A percentile compares a stretch with the other conserved stretches of the same genome.
Conservation (phyloP, 2,113 vertebrate genomes). For the Scomber colias region DNA sequence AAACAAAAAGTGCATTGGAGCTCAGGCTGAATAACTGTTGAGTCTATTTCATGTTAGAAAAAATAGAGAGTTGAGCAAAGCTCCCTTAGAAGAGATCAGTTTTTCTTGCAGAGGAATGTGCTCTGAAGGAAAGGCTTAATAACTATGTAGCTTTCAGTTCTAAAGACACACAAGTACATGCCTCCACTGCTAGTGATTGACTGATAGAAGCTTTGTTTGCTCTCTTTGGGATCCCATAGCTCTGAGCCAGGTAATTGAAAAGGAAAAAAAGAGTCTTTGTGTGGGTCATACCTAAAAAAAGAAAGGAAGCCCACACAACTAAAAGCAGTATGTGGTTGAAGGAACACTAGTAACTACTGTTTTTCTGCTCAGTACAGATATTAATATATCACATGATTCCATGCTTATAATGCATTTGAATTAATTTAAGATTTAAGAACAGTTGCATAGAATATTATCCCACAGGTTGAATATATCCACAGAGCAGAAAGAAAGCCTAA, state of each 20-base stretch:
- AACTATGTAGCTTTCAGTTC: constrained; percentile 54
- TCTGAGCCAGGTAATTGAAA: constrained; percentile 67
- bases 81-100: constrained; percentile 47
- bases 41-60: constrained; percentile 35
- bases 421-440: constrained; percentile 25
- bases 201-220: constrained; percentile 71
- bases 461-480: constrained; percentile 47
- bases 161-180: constrained; percentile 59
- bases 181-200: constrained; percentile 59
- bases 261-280: constrained; percentile 44
- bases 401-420: constrained; percentile 41
- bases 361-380: constrained; percentile 20
- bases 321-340: constrained; percentile 21
- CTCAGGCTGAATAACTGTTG: constrained; percentile 18
- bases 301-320: constrained; percentile 36
- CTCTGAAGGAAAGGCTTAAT: constrained; percentile 59
- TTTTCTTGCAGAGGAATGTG: constrained; percentile 33
- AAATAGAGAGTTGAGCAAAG: constrained; percentile 40
- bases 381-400: constrained; percentile 23
- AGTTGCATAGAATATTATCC: constrained; percentile 34
- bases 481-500: constrained; percentile 44
- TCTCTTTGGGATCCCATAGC: constrained; percentile 55
- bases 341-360: constrained; percentile 8
- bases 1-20: constrained; percentile 26
- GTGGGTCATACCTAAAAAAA: constrained; percentile 38